phyloP scores from a whole-genome alignment of 2,888 invertebrate genomes.

The Drosophila multiciliata region DNA sequence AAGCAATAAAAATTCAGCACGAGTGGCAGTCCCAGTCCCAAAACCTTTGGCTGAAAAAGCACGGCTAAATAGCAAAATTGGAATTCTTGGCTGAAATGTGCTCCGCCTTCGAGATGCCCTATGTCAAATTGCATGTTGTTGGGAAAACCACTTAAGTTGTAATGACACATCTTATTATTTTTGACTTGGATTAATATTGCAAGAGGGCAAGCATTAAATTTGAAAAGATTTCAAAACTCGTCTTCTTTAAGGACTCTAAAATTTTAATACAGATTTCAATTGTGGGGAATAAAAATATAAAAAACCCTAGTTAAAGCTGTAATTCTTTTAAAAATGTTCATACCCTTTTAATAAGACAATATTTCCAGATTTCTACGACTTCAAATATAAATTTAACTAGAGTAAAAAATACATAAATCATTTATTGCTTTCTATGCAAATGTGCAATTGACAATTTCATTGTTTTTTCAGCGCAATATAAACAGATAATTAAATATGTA shows the following conservation, averaged over 20 bases:
- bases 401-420: slow-evolving; percentile 40
- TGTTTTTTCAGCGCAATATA: slow-evolving; percentile 21
- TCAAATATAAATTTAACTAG: background rate
- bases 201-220: background rate
- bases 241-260: background rate
- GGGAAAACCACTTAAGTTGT: slow-evolving; percentile 2
- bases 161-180: background rate
- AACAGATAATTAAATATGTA: slow-evolving; percentile 42
- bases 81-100: slow-evolving; percentile 15
- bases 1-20: slow-evolving; percentile 81
- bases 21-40: slow-evolving; percentile 55
- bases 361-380: too few species aligned
- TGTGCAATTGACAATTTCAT: slow-evolving; percentile 62
- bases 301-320: background rate
- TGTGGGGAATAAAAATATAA: background rate
- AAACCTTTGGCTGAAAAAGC: slow-evolving; percentile 29
- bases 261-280: background rate
- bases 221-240: background rate
- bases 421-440: slow-evolving; percentile 39
- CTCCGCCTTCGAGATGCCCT: slow-evolving; percentile 12
- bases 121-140: background rate
- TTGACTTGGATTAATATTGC: background rate
- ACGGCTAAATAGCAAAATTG: slow-evolving; percentile 47
- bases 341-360: background rate
- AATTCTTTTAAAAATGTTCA: background rate